Percentiles rank a stretch among this genome's conserved stretches.
Conservation (phyloP, 1,140 invertebrate genomes). For the Euglossa dilemma region DNA sequence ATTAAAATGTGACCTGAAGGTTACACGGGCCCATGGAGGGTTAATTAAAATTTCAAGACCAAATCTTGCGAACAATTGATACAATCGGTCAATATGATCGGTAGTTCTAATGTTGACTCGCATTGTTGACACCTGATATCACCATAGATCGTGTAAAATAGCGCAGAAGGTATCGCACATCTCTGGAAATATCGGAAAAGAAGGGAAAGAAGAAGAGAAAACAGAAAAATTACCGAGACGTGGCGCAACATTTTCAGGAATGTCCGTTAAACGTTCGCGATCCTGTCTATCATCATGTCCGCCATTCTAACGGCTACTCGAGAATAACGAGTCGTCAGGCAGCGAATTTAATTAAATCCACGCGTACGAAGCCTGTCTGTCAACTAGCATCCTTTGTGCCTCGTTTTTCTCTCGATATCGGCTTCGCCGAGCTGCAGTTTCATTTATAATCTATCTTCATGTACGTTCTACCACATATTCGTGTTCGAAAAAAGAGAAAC, state of each 20-base stretch:
- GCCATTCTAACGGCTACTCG: neutral
- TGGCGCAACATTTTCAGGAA: neutral
- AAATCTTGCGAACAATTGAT: too few relatives aligned
- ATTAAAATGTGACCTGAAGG: too few relatives aligned
- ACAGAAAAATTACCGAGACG: neutral
- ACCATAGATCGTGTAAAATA: too few relatives aligned
- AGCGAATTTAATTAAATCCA: slow-evolving; percentile 30
- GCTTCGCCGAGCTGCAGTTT: neutral
- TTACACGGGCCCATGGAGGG: too few relatives aligned
- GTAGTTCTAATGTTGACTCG: too few relatives aligned
- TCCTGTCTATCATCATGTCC: neutral
- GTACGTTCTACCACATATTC: too few relatives aligned
- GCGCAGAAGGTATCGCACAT: too few relatives aligned
- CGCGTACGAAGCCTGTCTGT: slow-evolving; percentile 1
- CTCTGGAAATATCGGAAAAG: too few relatives aligned
- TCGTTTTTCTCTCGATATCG: neutral
- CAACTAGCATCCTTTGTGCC: neutral
- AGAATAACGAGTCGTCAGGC: neutral
- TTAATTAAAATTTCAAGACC: too few relatives aligned
- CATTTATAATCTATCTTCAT: neutral
- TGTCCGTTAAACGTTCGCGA: neutral
- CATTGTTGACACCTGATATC: too few relatives aligned
- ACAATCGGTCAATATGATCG: too few relatives aligned
- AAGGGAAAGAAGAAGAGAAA: neutral
- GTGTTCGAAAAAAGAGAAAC: neutral